These are phyloP conservation scores for Marronus borbonicus DNA, from an alignment of 2,888 invertebrate genomes.

Conservation along the genomic window DNA sequence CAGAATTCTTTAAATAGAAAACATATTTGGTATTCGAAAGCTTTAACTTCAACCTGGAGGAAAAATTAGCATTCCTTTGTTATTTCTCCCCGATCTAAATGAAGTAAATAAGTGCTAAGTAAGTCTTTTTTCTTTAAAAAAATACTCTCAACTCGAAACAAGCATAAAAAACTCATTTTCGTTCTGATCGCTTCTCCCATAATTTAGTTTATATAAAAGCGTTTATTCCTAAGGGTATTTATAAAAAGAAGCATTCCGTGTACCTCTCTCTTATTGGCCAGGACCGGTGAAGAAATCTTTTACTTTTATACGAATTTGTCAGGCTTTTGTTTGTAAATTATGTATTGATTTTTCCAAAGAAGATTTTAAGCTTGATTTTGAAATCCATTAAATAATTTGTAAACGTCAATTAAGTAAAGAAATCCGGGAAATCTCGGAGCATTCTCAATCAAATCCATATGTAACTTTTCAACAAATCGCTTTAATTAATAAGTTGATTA, in stretches of 20 bases:
- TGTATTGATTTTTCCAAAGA: no score
- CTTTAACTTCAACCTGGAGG: conserved; percentile 13
- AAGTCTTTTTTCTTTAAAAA: conserved; percentile 45
- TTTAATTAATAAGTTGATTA: no score
- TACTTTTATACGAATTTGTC: no score
- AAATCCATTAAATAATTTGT: no score
- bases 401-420: no score
- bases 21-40: conserved; percentile 48
- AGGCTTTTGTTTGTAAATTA: no score
- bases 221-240: conserved; percentile 44
- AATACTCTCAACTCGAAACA: conserved; percentile 5
- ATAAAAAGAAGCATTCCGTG: neutral
- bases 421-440: no score
- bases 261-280: conserved; percentile 9
- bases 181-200: conserved; percentile 12
- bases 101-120: conserved; percentile 48
- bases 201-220: conserved; percentile 49
- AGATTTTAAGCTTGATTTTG: no score
- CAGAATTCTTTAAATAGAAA: conserved; percentile 5
- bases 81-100: conserved; percentile 39
- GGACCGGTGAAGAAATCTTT: no score
- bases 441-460: no score
- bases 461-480: no score
- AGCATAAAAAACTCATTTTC: neutral
- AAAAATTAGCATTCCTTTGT: conserved; percentile 53